A percentile compares a stretch with the other conserved stretches of the same genome.
Evolutionary conservation across 2,797 vertebrate genomes (phyloP).

Genomic region (Notolabrus celidotus): DNA sequence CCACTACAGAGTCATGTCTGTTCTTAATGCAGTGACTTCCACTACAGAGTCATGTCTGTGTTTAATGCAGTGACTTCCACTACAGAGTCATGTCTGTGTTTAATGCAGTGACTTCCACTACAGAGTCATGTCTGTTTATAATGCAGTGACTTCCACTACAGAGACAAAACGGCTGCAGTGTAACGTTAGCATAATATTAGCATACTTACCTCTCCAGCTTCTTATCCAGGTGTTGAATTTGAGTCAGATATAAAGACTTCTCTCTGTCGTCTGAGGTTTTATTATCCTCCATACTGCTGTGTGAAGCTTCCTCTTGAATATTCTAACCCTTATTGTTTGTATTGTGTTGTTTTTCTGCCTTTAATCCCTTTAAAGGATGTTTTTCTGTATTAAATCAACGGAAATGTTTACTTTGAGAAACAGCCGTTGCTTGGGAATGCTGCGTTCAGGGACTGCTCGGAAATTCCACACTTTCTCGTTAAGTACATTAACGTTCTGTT

Average conservation of each 20-base stretch:
- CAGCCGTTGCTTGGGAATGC: not conserved
- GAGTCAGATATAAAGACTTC: constrained; percentile 3
- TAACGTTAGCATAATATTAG: not conserved
- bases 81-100: too few species aligned
- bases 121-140: too few species aligned
- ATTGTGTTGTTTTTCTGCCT: too few species aligned
- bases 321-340: too few species aligned
- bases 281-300: too few species aligned
- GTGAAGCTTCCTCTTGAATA: too few species aligned
- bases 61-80: too few species aligned
- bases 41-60: too few species aligned
- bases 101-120: too few species aligned
- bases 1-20: too few species aligned
- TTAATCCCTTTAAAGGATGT: rapidly evolving
- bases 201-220: constrained; percentile 33
- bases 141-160: too few species aligned
- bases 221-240: constrained; percentile 42
- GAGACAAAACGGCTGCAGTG: not conserved
- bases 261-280: not conserved
- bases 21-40: too few species aligned
- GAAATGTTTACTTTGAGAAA: not conserved
- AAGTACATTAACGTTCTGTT: not conserved
- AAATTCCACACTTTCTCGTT: not conserved
- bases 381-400: not conserved
- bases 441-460: constrained; percentile 25